These are phyloP conservation scores for Myocastor coypus DNA, from an alignment of 2,113 vertebrate genomes.

Conservation along the genomic window DNA sequence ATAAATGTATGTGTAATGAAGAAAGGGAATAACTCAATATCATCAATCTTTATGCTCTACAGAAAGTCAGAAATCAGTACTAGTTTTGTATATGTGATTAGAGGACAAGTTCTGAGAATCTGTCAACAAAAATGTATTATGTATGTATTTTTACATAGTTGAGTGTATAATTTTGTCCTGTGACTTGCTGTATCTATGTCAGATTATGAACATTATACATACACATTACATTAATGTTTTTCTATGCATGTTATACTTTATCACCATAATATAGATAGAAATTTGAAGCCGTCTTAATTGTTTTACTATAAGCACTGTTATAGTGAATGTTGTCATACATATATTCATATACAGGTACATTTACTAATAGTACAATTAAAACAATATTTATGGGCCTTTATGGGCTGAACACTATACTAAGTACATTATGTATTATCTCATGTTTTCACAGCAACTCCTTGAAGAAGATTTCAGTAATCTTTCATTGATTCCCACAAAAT, in stretches of 20 bases:
- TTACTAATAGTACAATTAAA: neutral
- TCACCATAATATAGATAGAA: neutral
- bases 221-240: slow-evolving; percentile 13
- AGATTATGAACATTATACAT: neutral
- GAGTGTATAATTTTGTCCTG: neutral
- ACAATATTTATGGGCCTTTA: neutral
- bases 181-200: neutral
- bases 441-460: neutral
- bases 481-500: neutral
- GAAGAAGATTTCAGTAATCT: neutral
- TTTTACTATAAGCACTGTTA: neutral
- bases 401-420: neutral
- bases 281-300: neutral
- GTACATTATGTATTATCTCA: neutral
- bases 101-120: neutral
- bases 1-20: neutral
- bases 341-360: neutral
- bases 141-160: neutral
- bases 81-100: neutral
- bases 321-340: neutral
- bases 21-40: neutral
- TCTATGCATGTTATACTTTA: neutral
- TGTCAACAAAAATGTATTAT: neutral
- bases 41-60: neutral
- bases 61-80: neutral